These are phyloP conservation scores for Lordiphosa clarofinis DNA, from an alignment of 1,140 invertebrate genomes.

Conservation along the genomic window DNA sequence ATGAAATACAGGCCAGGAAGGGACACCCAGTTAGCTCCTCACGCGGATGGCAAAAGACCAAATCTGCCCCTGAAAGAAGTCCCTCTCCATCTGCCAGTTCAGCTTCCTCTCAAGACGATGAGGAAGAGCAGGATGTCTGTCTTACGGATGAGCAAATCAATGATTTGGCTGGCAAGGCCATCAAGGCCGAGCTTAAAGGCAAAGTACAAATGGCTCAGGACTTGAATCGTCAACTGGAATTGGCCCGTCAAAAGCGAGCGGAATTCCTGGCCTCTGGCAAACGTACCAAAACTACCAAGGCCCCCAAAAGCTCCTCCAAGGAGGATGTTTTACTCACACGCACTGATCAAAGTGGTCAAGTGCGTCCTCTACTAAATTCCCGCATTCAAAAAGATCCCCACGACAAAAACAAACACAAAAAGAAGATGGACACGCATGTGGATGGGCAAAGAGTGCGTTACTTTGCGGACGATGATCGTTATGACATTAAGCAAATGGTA, in stretches of 20 bases:
- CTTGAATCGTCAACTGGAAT: conserved; percentile 88
- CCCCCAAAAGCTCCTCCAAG: background rate
- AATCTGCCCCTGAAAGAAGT: background rate
- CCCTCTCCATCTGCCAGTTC: background rate
- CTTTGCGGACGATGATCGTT: conserved; percentile 95
- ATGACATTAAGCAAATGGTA: conserved; percentile 92
- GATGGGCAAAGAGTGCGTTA: conserved; percentile 88
- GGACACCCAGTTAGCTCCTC: background rate
- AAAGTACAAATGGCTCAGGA: conserved; percentile 85
- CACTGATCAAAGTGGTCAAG: conserved; percentile 85
- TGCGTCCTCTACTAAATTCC: conserved; percentile 80
- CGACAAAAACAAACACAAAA: conserved; percentile 80
- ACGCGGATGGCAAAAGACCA: conserved; percentile 38
- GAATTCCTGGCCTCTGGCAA: conserved; percentile 45
- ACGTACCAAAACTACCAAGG: background rate
- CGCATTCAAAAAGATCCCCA: conserved; percentile 32
- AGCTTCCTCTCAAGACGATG: background rate
- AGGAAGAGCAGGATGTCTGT: conserved; percentile 46
- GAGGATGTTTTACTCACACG: conserved; percentile 85
- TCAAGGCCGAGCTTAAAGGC: conserved; percentile 95
- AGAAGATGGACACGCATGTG: conserved; percentile 87
- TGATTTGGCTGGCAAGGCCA: conserved; percentile 90
- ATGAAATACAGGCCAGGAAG: conserved; percentile 8
- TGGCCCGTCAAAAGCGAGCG: conserved; percentile 83
- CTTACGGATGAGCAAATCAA: conserved; percentile 91